phyloP scores from a whole-genome alignment of 2,113 vertebrate genomes.

The Todiramphus chloris region DNA sequence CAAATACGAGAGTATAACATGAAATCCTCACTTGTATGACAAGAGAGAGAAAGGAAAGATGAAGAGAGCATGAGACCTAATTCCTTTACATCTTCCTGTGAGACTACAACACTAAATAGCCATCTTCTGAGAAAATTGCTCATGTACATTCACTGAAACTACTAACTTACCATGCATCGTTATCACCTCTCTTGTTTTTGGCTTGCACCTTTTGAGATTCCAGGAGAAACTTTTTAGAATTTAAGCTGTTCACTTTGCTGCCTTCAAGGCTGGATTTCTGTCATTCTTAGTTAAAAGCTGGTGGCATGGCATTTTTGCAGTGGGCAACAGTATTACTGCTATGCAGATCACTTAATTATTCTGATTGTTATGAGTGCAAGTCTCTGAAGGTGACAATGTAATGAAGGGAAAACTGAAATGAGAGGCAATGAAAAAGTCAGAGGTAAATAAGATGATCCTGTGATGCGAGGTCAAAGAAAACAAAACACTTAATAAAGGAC shows the following conservation, averaged over 20 bases:
- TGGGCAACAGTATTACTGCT: background rate
- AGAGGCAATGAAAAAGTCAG: conserved; percentile 70
- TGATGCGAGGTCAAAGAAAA: conserved; percentile 64
- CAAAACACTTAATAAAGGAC: conserved; percentile 64
- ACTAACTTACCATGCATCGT: background rate
- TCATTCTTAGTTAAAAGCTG: conserved; percentile 1
- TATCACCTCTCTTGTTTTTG: background rate
- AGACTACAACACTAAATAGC: background rate
- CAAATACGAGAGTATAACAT: background rate
- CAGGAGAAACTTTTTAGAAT: background rate
- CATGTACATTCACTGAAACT: background rate
- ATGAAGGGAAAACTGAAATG: background rate
- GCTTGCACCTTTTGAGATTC: background rate
- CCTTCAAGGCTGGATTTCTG: conserved; percentile 2
- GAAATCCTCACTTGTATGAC: background rate
- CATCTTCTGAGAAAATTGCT: background rate
- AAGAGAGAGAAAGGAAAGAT: background rate
- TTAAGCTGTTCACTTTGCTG: background rate
- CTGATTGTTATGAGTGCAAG: conserved; percentile 9
- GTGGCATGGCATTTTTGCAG: conserved; percentile 7
- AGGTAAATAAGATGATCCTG: conserved; percentile 49
- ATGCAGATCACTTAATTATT: conserved; percentile 68
- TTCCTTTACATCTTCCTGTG: background rate
- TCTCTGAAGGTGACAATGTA: conserved; percentile 42
- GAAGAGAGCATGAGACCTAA: background rate